phyloP scores from a whole-genome alignment of 2,113 vertebrate species.

The Podarcis cretensis region DNA sequence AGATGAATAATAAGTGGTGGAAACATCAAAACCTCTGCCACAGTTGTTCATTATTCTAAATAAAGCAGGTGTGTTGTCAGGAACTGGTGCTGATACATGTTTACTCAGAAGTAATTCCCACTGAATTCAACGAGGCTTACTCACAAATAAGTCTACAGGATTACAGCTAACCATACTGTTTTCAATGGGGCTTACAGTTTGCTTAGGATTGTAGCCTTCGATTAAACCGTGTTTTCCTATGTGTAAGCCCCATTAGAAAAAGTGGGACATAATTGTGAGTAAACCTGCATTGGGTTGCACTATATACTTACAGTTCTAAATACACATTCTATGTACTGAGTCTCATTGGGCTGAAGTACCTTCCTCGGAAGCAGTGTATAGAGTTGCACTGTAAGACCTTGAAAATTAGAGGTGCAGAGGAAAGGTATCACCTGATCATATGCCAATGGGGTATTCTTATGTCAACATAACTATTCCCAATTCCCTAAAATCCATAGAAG shows the following conservation, averaged over 20 bases:
- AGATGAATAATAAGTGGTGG: slow-evolving; percentile 44
- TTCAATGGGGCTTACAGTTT: too few relatives aligned
- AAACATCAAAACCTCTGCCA: slow-evolving; percentile 20
- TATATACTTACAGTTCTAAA: neutral
- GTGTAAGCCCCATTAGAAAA: neutral
- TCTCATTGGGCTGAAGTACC: neutral
- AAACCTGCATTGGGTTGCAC: neutral
- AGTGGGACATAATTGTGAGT: neutral
- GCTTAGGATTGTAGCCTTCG: neutral
- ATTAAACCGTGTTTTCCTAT: neutral
- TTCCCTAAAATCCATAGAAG: slow-evolving; percentile 21
- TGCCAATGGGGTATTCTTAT: neutral
- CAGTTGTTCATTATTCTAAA: slow-evolving; percentile 22
- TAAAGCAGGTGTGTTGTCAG: slow-evolving; percentile 16
- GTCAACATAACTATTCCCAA: neutral
- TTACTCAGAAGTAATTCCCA: neutral
- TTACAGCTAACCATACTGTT: too few relatives aligned
- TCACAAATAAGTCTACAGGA: neutral
- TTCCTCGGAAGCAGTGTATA: neutral
- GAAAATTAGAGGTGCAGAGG: slow-evolving; percentile 7
- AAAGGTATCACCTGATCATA: slow-evolving; percentile 17
- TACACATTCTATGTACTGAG: neutral
- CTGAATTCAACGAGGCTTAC: neutral
- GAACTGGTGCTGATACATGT: neutral
- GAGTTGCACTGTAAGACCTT: neutral